A percentile compares a stretch with the other conserved stretches of the same genome.
Conservation (phyloP, 2,888 invertebrate genomes). For the Amphiduros pacificus region DNA sequence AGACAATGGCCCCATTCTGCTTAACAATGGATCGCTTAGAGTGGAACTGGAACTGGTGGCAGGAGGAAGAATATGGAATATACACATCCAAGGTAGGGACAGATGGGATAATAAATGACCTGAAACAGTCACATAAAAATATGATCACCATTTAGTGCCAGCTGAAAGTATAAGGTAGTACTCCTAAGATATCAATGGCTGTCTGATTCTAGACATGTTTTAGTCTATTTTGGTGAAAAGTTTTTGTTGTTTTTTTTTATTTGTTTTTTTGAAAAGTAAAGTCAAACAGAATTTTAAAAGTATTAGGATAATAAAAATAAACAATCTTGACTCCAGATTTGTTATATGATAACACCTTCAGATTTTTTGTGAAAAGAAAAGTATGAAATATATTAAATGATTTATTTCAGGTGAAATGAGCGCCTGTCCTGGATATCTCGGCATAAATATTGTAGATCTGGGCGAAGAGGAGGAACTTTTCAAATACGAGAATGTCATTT, state of each 20-base stretch:
- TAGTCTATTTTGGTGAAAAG: too few relatives aligned
- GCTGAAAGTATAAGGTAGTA: too few relatives aligned
- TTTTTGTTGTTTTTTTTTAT: too few relatives aligned
- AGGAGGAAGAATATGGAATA: constrained; percentile 25
- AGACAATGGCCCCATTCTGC: constrained; percentile 21
- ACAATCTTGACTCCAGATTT: too few relatives aligned
- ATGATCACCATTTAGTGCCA: neutral
- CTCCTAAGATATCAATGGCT: too few relatives aligned
- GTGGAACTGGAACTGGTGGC: constrained; percentile 12
- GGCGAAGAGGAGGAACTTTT: constrained; percentile 25
- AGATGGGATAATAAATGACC: neutral
- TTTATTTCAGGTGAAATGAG: constrained; percentile 30
- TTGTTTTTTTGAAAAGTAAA: too few relatives aligned
- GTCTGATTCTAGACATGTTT: too few relatives aligned
- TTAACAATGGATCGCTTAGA: constrained; percentile 22
- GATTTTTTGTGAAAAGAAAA: too few relatives aligned
- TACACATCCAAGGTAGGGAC: constrained; percentile 24
- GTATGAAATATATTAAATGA: too few relatives aligned
- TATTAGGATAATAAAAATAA: too few relatives aligned
- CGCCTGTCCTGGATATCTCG: constrained; percentile 46
- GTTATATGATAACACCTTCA: too few relatives aligned
- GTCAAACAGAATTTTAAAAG: too few relatives aligned
- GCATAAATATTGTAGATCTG: constrained; percentile 24
- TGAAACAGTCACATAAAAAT: neutral
- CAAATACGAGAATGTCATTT: constrained; percentile 44